Percentiles rank a stretch among this genome's conserved stretches.
Evolutionary conservation across 2,113 vertebrate species (phyloP).

Genomic region (Thunnus maccoyii): DNA sequence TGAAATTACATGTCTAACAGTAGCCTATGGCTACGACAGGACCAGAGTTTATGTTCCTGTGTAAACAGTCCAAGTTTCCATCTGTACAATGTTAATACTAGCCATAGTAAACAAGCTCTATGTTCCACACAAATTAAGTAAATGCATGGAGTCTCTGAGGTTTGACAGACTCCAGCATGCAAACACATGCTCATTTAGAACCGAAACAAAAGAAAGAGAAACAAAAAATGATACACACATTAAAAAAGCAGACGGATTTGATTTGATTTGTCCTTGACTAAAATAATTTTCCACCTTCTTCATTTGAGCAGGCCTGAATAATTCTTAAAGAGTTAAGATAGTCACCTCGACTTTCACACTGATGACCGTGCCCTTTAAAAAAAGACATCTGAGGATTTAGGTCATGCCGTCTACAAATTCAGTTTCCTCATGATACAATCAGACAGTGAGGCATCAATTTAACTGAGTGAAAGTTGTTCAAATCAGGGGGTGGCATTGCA

Average conservation of each 20-base stretch:
- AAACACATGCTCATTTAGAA: too few relatives aligned
- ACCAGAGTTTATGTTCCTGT: constrained; percentile 9
- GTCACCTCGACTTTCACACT: not conserved
- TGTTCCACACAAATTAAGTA: too few relatives aligned
- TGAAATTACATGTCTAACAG: constrained; percentile 1
- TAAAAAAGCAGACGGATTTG: too few relatives aligned
- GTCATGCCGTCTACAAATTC: too few relatives aligned
- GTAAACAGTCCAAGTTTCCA: not conserved
- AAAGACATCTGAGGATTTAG: too few relatives aligned
- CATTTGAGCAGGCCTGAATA: too few relatives aligned
- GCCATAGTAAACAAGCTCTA: constrained; percentile 36
- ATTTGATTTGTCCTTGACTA: too few relatives aligned
- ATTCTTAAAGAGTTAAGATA: not conserved
- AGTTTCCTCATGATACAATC: not conserved
- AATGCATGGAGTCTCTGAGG: not conserved
- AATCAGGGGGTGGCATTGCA: too few relatives aligned
- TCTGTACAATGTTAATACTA: constrained; percentile 25
- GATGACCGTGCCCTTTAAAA: not conserved
- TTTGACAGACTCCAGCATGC: not conserved
- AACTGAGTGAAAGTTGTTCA: not conserved
- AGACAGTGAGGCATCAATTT: not conserved
- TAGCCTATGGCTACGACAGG: not conserved
- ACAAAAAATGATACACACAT: too few relatives aligned
- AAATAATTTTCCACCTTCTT: not conserved
- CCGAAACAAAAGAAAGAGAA: too few relatives aligned